phyloP scores from a whole-genome alignment of 2,888 invertebrate genomes.

The Lepidochrysops patricia region DNA sequence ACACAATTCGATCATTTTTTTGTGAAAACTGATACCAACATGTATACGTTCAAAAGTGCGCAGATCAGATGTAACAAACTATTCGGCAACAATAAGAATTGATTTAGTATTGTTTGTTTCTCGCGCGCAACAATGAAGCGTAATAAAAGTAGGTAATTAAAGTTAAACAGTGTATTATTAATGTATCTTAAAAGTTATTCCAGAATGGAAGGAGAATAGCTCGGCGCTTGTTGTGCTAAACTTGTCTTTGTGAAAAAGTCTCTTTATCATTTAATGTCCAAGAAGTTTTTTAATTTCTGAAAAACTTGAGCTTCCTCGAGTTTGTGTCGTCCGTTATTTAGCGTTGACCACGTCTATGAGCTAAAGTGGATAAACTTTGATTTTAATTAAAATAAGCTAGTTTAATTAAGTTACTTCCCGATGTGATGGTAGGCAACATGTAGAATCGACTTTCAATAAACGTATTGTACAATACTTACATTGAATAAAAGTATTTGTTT shows the following conservation, averaged over 20 bases:
- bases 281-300: constrained; percentile 2
- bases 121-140: neutral
- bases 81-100: no score
- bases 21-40: no score
- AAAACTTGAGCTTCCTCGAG: neutral
- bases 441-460: no score
- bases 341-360: neutral
- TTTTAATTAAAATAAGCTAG: neutral
- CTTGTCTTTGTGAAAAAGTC: neutral
- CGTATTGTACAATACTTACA: no score
- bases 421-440: no score
- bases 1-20: no score
- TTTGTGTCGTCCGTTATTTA: neutral
- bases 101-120: no score
- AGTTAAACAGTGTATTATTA: neutral
- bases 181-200: neutral
- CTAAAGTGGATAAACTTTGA: neutral
- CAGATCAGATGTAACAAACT: no score
- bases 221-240: neutral
- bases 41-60: no score
- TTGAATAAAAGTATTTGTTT: no score
- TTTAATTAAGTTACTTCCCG: no score
- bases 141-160: neutral
- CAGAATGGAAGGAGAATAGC: neutral
- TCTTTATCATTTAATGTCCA: constrained; percentile 3